Evolutionary conservation across 2,888 invertebrate genomes (phyloP).

Genomic region (Melinopterus prodromus): DNA sequence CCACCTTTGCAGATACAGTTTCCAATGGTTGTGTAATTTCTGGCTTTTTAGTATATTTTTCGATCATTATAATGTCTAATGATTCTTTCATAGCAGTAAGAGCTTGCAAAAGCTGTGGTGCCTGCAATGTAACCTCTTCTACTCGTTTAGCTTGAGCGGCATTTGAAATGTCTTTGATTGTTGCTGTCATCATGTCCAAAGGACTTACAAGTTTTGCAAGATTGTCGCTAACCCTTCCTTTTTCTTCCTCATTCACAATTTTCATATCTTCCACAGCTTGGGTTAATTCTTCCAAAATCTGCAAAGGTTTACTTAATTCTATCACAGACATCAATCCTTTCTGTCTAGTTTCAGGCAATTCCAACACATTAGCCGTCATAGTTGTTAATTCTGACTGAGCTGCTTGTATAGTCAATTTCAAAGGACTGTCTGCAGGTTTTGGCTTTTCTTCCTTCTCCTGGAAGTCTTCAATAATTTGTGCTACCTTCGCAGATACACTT

Average conservation of each 20-base stretch:
- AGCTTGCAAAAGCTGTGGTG: not conserved
- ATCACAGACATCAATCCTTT: constrained; percentile 13
- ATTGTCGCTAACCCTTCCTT: not conserved
- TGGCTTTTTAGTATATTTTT: constrained; percentile 4
- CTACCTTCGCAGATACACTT: constrained; percentile 22
- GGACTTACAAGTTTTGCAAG: not conserved
- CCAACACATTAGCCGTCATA: constrained; percentile 28
- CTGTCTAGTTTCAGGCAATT: constrained; percentile 27
- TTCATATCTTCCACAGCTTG: constrained; percentile 16
- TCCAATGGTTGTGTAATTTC: constrained; percentile 38
- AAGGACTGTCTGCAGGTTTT: not conserved
- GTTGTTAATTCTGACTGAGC: constrained; percentile 32
- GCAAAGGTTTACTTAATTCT: constrained; percentile 32
- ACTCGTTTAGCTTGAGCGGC: not conserved
- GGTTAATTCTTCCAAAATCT: constrained; percentile 32
- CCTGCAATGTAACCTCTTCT: not conserved
- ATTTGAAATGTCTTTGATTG: not conserved
- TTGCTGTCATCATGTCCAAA: not conserved
- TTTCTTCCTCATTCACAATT: not conserved
- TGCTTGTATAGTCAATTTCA: constrained; percentile 33
- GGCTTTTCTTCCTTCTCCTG: constrained; percentile 18
- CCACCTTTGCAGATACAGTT: constrained; percentile 12
- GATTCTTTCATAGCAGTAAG: constrained; percentile 5
- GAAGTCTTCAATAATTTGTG: constrained; percentile 18
- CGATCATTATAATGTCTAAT: constrained; percentile 5